Base-by-base conservation (phyloP, 2,888 invertebrate genomes). In the Oligia latruncula region DNA sequence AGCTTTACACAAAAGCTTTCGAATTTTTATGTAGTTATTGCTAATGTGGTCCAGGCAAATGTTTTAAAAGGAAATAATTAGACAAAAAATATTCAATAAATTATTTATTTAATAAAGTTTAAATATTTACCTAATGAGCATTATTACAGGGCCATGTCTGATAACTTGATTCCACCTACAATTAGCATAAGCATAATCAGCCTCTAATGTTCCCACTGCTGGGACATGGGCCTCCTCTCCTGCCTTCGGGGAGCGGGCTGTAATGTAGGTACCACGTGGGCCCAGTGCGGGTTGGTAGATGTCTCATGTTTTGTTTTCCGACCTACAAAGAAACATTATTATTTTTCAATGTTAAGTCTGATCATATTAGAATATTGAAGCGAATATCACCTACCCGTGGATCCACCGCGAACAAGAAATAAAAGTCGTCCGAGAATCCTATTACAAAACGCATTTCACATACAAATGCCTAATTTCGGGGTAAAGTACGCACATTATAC, bases 401-500 rank as follows among this genome's bases (percentile, higher is more conserved):
- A 89, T 88, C 81, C 85, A 89, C 87, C 89, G 90, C 90, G 88
- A 90, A 91, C 92, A 93, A 93, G 94, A 93, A 94, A 96, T 95
- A 95, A 95, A 95, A 95, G 93, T 94, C 93, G 92, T 92, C 93
- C 91, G 93, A 91, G 95, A 95, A 95, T 95, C 93, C 95, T 95
- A 95, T 95, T 95, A 95, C 93, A 95, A 96, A 96, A 96, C 96
- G 96, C 96, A 96, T 96, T 96, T 95, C 96, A 96, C 96, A 97
- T 96, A 96, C 96, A 96, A 97, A 97, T 97, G 96, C 96, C 96
- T 96, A 96, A 96, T 96, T 96, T 96, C 93, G 92, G 89, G 93
- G 95, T 95, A 95, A 96, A 97, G 96, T 96, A 95, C 95, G 96
- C 95, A 95, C 96, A 95, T 96, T 96, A 96, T 96, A 96, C 95